Evolutionary conservation across 2,888 invertebrate species (phyloP).

Genomic region (Petrophora chlorosata): DNA sequence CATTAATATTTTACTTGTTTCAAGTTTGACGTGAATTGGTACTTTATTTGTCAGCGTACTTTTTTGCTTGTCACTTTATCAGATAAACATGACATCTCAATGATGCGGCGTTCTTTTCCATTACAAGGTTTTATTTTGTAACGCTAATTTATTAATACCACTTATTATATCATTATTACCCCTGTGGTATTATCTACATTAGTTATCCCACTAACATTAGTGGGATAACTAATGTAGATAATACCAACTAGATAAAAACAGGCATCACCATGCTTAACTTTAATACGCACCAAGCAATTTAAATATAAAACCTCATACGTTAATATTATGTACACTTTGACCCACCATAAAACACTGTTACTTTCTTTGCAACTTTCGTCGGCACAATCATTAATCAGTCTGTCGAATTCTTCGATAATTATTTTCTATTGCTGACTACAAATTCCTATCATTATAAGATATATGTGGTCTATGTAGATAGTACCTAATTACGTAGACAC

Average conservation of each 20-base stretch:
- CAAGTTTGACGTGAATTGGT: conserved; percentile 36
- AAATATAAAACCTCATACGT: no score
- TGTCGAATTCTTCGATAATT: neutral
- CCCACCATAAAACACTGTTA: no score
- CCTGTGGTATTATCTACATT: no score
- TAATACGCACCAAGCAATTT: no score
- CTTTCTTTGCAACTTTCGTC: neutral
- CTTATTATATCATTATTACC: conserved; percentile 5
- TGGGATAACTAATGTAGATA: no score
- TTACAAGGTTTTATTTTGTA: conserved; percentile 38
- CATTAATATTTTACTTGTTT: conserved; percentile 19
- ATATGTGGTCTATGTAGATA: neutral
- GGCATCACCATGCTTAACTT: no score
- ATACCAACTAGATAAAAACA: no score
- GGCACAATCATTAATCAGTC: neutral
- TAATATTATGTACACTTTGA: no score
- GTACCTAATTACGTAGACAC: neutral
- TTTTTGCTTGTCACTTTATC: conserved; percentile 52
- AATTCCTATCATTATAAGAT: conserved; percentile 10
- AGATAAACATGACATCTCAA: conserved; percentile 54
- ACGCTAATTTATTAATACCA: conserved; percentile 1
- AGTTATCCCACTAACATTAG: no score
- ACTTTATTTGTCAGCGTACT: conserved; percentile 37
- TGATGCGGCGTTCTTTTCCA: conserved; percentile 46
- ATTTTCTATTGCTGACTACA: neutral